Percentiles rank a stretch among this genome's conserved stretches.
Conservation (phyloP, 2,888 invertebrate genomes). For the Epinotia ramella region DNA sequence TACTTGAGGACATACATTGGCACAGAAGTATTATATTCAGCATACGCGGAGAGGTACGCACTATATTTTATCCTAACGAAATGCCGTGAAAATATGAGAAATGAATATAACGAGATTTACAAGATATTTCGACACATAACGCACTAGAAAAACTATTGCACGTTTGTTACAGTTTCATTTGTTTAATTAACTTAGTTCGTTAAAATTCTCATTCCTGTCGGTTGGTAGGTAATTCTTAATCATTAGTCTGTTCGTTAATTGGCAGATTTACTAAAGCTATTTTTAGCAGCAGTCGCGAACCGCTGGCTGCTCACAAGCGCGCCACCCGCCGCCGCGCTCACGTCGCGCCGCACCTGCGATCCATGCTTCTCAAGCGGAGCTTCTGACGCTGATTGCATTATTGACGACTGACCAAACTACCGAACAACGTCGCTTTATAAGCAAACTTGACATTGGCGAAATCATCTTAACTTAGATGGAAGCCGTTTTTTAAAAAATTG, state of each 20-base stretch:
- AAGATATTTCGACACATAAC: not conserved
- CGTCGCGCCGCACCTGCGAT: conserved; percentile 54
- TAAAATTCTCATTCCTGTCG: conserved; percentile 8
- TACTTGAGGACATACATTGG: too few species aligned
- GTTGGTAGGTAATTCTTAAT: not conserved
- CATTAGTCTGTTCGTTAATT: conserved; percentile 7
- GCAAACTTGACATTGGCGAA: too few species aligned
- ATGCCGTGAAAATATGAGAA: not conserved
- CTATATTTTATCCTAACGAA: not conserved
- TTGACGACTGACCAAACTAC: too few species aligned
- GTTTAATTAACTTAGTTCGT: conserved; percentile 26
- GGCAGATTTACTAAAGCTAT: conserved; percentile 57
- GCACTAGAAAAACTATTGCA: not conserved
- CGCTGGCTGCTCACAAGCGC: conserved; percentile 62
- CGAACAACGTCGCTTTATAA: too few species aligned
- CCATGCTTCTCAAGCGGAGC: too few species aligned
- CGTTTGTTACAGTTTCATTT: not conserved
- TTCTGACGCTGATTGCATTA: too few species aligned
- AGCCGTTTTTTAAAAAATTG: too few species aligned
- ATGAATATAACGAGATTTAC: not conserved
- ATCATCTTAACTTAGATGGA: too few species aligned
- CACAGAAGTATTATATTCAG: too few species aligned
- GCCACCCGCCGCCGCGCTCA: conserved; percentile 66
- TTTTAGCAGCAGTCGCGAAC: conserved; percentile 68
- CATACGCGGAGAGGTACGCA: too few species aligned